Percentiles rank a stretch among this genome's conserved stretches.
Conservation (phyloP, 2,888 invertebrate species). For the Temnothorax ravouxi region DNA sequence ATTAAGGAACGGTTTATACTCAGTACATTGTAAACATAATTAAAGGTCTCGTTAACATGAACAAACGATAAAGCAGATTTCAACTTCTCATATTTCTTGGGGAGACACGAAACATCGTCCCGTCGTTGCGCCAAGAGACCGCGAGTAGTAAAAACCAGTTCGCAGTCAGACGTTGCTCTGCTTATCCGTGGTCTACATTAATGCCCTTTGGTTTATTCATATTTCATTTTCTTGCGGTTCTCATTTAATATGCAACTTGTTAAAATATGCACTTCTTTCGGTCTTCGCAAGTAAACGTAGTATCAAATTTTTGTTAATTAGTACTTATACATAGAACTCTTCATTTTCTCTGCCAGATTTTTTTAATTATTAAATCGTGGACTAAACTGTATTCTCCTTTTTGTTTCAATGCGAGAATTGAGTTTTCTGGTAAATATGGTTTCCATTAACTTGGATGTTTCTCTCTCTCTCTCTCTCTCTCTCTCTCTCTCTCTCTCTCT, state of each 20-base stretch:
- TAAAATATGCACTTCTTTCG: neutral
- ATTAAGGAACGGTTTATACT: constrained; percentile 77
- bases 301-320: constrained; percentile 19
- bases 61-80: constrained; percentile 72
- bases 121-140: constrained; percentile 43
- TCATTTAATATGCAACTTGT: constrained; percentile 38
- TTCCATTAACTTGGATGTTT: neutral
- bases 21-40: constrained; percentile 81
- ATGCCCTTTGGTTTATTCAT: constrained; percentile 66
- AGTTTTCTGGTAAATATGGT: neutral
- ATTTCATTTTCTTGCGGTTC: constrained; percentile 61
- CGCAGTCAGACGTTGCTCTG: constrained; percentile 66
- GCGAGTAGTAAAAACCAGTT: constrained; percentile 64
- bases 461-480: constrained; percentile 15
- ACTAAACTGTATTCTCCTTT: neutral
- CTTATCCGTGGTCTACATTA: constrained; percentile 41
- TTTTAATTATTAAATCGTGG: neutral
- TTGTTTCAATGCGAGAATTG: neutral
- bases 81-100: constrained; percentile 62
- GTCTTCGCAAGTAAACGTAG: constrained; percentile 23
- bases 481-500: neutral
- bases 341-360: neutral
- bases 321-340: neutral
- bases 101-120: constrained; percentile 52
- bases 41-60: constrained; percentile 80